phyloP scores from a whole-genome alignment of 2,888 invertebrate species.

The Tinea trinotella region DNA sequence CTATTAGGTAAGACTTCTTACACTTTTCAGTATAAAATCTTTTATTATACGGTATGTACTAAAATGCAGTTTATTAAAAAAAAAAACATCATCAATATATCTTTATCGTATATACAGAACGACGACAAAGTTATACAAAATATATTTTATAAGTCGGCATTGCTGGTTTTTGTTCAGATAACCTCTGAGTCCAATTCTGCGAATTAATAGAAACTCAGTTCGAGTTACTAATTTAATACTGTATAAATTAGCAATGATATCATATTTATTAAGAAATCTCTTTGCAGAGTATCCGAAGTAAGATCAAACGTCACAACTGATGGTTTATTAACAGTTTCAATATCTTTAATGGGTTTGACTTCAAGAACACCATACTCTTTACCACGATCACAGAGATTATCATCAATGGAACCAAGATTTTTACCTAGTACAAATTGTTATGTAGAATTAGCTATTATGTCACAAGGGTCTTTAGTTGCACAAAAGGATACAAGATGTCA shows the following conservation, averaged over 20 bases:
- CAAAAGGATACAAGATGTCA: conserved; percentile 77
- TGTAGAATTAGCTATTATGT: conserved; percentile 73
- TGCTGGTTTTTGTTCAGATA: no score
- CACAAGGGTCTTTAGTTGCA: conserved; percentile 73
- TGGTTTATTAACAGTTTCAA: conserved; percentile 52
- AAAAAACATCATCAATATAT: no score
- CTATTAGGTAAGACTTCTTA: conserved; percentile 12
- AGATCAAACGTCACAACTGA: conserved; percentile 59
- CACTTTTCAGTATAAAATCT: neutral
- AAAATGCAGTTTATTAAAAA: no score
- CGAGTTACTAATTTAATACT: no score
- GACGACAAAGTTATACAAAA: no score
- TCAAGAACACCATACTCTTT: conserved; percentile 39
- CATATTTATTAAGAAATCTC: neutral
- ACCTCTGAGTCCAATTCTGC: no score
- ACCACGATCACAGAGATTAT: conserved; percentile 47
- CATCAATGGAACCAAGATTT: conserved; percentile 45
- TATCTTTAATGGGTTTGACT: conserved; percentile 53
- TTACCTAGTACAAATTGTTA: conserved; percentile 64
- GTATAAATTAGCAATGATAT: no score
- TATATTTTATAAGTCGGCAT: no score
- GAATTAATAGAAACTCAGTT: no score
- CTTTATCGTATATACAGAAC: no score
- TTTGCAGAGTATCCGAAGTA: conserved; percentile 60
- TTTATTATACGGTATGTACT: no score